Evolutionary conservation across 2,888 invertebrate species (phyloP).

Genomic region (Metopia argyrocephala): DNA sequence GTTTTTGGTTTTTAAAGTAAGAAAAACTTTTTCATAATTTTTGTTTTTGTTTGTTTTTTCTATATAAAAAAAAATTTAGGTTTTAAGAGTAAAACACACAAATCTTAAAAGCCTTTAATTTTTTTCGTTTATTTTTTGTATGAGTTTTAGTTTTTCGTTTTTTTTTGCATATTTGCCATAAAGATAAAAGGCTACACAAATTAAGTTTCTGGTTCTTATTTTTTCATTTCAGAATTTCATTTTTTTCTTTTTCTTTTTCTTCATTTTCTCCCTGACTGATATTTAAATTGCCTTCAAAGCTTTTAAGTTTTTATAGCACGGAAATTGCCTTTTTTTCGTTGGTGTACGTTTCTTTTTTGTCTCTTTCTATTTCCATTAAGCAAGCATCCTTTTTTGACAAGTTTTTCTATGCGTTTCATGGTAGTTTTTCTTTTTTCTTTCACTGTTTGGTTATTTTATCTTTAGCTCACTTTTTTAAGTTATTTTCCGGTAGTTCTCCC

Average conservation of each 20-base stretch:
- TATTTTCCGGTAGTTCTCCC: constrained; percentile 6
- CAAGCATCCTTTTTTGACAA: constrained; percentile 65
- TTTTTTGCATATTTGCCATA: neutral
- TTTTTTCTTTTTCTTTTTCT: constrained; percentile 2
- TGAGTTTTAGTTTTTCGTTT: too few species aligned
- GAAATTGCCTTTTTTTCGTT: constrained; percentile 70
- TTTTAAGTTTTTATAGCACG: constrained; percentile 74
- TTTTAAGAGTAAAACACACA: neutral
- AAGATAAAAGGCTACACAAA: constrained; percentile 50
- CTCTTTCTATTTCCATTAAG: constrained; percentile 58
- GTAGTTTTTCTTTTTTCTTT: constrained; percentile 12
- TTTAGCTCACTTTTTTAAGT: constrained; percentile 17
- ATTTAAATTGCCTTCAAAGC: constrained; percentile 69
- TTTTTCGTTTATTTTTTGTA: constrained; percentile 31
- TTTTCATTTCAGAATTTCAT: neutral
- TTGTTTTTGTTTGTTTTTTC: neutral
- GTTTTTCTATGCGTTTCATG: constrained; percentile 23
- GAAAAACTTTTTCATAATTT: neutral
- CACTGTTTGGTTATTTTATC: constrained; percentile 32
- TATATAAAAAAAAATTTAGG: neutral
- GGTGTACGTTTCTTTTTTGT: constrained; percentile 40
- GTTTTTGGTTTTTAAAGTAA: neutral
- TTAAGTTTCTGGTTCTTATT: constrained; percentile 37
- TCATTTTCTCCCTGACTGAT: constrained; percentile 48
- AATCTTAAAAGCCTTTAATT: constrained; percentile 44